Evolutionary conservation across 2,797 vertebrate species (phyloP).

Genomic region (Notolabrus celidotus): DNA sequence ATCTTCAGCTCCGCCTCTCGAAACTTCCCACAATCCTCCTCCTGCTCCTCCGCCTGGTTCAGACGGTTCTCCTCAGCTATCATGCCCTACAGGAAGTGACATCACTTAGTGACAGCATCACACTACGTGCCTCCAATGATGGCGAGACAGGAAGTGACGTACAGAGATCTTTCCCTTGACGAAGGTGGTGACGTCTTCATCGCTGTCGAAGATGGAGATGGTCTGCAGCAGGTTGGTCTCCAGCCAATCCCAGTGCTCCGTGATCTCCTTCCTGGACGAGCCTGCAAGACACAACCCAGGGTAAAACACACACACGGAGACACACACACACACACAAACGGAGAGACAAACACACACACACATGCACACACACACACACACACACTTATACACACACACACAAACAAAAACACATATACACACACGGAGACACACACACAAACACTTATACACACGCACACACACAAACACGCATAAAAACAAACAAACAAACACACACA

Average conservation of each 20-base stretch:
- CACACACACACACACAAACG: neutral
- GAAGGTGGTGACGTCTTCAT: conserved; percentile 96
- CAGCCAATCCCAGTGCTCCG: conserved; percentile 96
- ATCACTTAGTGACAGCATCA: conserved; percentile 8
- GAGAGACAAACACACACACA: conserved; percentile 79
- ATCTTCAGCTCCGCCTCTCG: conserved; percentile 96
- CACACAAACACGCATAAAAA: no score
- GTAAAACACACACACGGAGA: neutral
- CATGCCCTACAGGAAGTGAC: conserved; percentile 87
- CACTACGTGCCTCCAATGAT: neutral
- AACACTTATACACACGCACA: no score
- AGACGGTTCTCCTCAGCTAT: conserved; percentile 97
- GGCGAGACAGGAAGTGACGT: conserved; percentile 41
- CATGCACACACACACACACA: no score
- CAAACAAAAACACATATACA: no score
- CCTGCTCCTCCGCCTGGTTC: conserved; percentile 85
- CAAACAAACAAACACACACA: neutral
- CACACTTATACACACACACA: neutral
- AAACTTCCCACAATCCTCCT: conserved; percentile 96
- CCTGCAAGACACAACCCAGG: conserved; percentile 77
- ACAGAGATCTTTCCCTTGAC: conserved; percentile 98
- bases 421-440: neutral
- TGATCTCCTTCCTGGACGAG: conserved; percentile 94
- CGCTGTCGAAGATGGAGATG: conserved; percentile 95
- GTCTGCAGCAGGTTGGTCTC: conserved; percentile 96